phyloP scores from a whole-genome alignment of 2,888 invertebrate species.

The Caradrina kadenii region DNA sequence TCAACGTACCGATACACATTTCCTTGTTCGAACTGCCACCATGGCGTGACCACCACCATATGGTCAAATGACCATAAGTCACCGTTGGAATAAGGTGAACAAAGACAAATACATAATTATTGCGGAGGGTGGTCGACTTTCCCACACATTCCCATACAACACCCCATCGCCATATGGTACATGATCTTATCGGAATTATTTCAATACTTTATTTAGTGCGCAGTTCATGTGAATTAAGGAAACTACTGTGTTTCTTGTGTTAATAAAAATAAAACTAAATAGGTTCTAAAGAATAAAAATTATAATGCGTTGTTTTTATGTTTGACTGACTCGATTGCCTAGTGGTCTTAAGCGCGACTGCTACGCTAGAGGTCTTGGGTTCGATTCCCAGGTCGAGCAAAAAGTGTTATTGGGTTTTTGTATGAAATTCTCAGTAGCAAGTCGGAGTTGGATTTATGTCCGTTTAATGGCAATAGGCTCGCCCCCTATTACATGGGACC shows the following conservation, averaged over 20 bases:
- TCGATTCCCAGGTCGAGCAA: no score
- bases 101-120: conserved; percentile 80
- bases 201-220: conserved; percentile 57
- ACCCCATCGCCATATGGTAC: conserved; percentile 76
- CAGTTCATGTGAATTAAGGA: conserved; percentile 51
- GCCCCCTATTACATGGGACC: no score
- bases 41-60: conserved; percentile 77
- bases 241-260: conserved; percentile 35
- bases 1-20: conserved; percentile 35
- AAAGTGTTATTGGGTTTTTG: no score
- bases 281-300: conserved; percentile 4
- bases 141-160: conserved; percentile 87
- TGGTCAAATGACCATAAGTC: conserved; percentile 87
- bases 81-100: conserved; percentile 81
- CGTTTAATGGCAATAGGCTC: no score
- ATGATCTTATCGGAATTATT: conserved; percentile 75
- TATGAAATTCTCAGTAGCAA: no score
- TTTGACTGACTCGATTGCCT: background rate
- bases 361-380: no score
- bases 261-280: conserved; percentile 15
- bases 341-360: no score
- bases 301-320: background rate
- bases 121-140: conserved; percentile 81
- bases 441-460: no score
- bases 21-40: conserved; percentile 45